Evolutionary conservation across 2,797 vertebrate species (phyloP).

Genomic region (Lithobates pipiens): DNA sequence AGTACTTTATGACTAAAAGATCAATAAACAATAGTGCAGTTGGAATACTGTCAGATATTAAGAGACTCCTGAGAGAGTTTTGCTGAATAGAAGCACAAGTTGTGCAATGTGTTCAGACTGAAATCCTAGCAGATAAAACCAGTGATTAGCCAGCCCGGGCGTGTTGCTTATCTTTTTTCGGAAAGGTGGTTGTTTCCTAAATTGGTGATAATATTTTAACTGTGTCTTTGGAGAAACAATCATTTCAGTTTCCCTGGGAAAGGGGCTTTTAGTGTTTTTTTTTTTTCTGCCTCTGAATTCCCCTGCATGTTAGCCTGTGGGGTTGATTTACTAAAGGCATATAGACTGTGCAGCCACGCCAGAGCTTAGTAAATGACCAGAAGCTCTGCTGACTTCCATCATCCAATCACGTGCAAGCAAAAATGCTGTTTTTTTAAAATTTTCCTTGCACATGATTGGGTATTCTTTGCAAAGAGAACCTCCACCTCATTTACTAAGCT

Average conservation of each 20-base stretch:
- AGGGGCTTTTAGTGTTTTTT: too few species aligned
- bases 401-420: too few species aligned
- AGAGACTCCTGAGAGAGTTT: constrained; percentile 45
- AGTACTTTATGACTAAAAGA: constrained; percentile 52
- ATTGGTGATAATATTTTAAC: not conserved
- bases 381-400: too few species aligned
- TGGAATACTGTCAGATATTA: constrained; percentile 54
- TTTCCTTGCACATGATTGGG: too few species aligned
- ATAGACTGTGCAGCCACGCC: too few species aligned
- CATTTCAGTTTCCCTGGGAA: not conserved
- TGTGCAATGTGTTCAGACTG: constrained; percentile 29
- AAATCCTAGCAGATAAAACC: constrained; percentile 46
- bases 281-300: too few species aligned
- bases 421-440: too few species aligned
- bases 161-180: constrained; percentile 19
- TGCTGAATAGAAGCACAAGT: constrained; percentile 35
- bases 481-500: too few species aligned
- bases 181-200: constrained; percentile 5
- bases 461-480: too few species aligned
- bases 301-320: too few species aligned
- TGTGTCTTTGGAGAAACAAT: not conserved
- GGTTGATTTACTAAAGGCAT: too few species aligned
- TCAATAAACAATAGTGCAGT: constrained; percentile 59
- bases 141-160: constrained; percentile 40
- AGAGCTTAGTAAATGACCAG: too few species aligned